Percentiles rank a stretch among this genome's conserved stretches.
phyloP scores from a whole-genome alignment of 2,888 invertebrate species.

The Phyllotreta striolata region DNA sequence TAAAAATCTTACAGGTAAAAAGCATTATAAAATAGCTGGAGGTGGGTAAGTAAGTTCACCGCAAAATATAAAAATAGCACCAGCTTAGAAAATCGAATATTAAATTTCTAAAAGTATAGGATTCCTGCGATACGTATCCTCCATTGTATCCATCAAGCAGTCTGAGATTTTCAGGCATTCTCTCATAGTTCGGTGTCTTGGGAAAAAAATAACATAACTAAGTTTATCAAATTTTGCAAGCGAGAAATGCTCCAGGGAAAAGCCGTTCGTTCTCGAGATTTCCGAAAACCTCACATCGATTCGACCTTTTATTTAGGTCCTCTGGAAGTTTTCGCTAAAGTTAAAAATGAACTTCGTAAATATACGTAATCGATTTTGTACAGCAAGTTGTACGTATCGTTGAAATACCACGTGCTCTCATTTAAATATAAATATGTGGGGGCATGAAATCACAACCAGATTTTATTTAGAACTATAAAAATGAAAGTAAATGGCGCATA shows the following conservation, averaged over 20 bases:
- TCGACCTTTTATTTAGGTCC: constrained; percentile 9
- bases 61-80: too few species aligned
- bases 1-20: neutral
- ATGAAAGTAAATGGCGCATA: too few species aligned
- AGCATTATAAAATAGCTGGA: neutral
- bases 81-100: neutral
- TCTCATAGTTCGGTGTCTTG: constrained; percentile 4
- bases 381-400: too few species aligned
- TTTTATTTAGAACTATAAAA: too few species aligned
- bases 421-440: too few species aligned
- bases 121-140: too few species aligned
- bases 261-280: constrained; percentile 5
- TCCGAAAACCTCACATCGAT: constrained; percentile 10
- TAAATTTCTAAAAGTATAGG: neutral
- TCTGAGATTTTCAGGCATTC: constrained; percentile 1
- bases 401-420: too few species aligned
- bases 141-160: too few species aligned
- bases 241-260: constrained; percentile 3
- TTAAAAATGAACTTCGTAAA: constrained; percentile 3
- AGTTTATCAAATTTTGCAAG: constrained; percentile 16
- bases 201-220: constrained; percentile 15
- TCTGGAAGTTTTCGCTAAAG: neutral
- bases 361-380: neutral
- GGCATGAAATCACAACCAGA: too few species aligned
- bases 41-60: too few species aligned